phyloP scores from a whole-genome alignment of 2,797 vertebrate genomes.

The Acanthopagrus latus region DNA sequence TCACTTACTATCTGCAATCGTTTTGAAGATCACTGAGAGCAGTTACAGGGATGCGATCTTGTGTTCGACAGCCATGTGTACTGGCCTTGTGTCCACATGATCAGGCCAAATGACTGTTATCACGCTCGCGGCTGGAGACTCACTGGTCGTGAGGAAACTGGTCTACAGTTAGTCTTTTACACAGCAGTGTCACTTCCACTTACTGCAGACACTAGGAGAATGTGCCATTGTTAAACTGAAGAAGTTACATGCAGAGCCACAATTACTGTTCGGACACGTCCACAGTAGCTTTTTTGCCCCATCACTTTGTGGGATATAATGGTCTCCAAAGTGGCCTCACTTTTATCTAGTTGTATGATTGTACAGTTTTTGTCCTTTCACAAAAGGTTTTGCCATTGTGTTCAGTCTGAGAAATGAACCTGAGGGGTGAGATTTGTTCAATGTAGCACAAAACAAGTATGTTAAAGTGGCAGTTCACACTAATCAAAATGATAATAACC shows the following conservation, averaged over 20 bases:
- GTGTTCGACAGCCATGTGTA: background rate
- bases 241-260: background rate
- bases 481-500: too few species aligned
- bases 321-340: background rate
- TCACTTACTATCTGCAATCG: background rate
- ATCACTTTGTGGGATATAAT: background rate
- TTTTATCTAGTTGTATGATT: background rate
- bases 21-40: background rate
- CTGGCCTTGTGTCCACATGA: conserved; percentile 8
- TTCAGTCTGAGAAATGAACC: too few species aligned
- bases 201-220: background rate
- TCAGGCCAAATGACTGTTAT: conserved; percentile 26
- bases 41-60: background rate
- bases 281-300: background rate
- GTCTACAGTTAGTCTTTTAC: background rate
- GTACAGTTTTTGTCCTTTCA: too few species aligned
- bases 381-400: too few species aligned
- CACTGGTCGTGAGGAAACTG: background rate
- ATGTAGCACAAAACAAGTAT: too few species aligned
- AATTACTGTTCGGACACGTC: background rate
- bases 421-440: too few species aligned
- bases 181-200: conserved; percentile 6
- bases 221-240: too few species aligned
- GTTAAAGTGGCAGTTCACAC: too few species aligned
- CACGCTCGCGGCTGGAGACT: conserved; percentile 5